phyloP scores from a whole-genome alignment of 2,888 invertebrate genomes.

The Drosophila gaucha region DNA sequence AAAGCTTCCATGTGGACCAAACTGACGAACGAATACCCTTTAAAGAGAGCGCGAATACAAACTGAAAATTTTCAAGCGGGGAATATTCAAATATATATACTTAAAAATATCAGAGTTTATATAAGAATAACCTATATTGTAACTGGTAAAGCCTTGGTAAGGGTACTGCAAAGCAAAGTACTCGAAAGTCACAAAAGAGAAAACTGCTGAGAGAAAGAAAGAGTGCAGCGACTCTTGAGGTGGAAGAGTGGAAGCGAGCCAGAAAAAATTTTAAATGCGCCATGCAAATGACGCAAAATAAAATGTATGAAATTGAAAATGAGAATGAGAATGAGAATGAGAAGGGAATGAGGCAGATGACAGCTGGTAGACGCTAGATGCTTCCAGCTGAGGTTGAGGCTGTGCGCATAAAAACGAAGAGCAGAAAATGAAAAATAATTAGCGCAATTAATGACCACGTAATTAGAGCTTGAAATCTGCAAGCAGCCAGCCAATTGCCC shows the following conservation, averaged over 20 bases:
- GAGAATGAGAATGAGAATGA: constrained; percentile 12
- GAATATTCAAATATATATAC: too few relatives aligned
- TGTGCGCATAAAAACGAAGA: constrained; percentile 42
- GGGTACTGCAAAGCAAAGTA: constrained; percentile 27
- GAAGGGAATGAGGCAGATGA: neutral
- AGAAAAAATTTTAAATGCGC: constrained; percentile 41
- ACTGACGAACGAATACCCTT: constrained; percentile 9
- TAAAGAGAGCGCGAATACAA: too few relatives aligned
- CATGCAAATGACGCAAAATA: constrained; percentile 73
- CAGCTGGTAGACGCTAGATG: constrained; percentile 9
- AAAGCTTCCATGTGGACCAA: neutral
- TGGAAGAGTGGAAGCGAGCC: neutral
- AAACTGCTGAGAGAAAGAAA: neutral
- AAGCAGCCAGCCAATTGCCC: constrained; percentile 14
- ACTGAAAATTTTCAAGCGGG: too few relatives aligned
- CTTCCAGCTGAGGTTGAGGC: constrained; percentile 2
- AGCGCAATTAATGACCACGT: constrained; percentile 83
- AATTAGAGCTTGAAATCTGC: constrained; percentile 77
- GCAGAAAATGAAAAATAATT: constrained; percentile 81
- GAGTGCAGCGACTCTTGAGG: neutral
- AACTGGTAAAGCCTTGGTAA: neutral
- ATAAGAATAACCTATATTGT: too few relatives aligned
- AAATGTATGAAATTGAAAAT: constrained; percentile 75
- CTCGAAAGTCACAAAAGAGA: neutral
- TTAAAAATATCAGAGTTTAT: neutral